Evolutionary conservation across 2,113 vertebrate species (phyloP).

Genomic region (Myotis brandtii): DNA sequence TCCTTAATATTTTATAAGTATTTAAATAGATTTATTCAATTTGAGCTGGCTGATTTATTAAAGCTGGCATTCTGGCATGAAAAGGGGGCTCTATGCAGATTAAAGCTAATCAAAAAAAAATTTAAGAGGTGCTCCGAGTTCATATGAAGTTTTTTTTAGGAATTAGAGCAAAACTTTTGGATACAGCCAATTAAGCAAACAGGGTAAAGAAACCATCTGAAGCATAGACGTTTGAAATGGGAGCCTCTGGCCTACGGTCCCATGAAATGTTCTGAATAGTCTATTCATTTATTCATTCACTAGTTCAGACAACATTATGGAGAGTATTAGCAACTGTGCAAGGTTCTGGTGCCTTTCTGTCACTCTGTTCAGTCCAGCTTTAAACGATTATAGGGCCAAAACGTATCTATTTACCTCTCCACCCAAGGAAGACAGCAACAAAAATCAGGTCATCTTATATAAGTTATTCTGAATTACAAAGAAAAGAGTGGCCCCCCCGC

Average conservation of each 20-base stretch:
- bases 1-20: conserved; percentile 92
- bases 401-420: not conserved
- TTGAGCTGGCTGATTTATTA: conserved; percentile 89
- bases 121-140: conserved; percentile 83
- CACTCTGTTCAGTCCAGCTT: not conserved
- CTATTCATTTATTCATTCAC: not conserved
- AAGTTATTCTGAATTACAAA: conserved; percentile 19
- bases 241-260: not conserved
- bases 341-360: not conserved
- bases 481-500: not conserved
- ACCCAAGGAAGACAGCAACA: not conserved
- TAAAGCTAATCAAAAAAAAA: conserved; percentile 85
- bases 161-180: conserved; percentile 77
- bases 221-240: not conserved
- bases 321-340: not conserved
- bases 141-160: conserved; percentile 79
- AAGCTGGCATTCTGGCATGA: conserved; percentile 81
- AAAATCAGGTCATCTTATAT: not conserved
- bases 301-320: not conserved
- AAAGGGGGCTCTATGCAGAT: conserved; percentile 85
- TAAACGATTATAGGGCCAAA: not conserved
- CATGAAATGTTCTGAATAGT: not conserved
- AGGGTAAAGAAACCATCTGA: not conserved
- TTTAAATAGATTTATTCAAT: conserved; percentile 92
- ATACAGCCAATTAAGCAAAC: conserved; percentile 78